A percentile compares a stretch with the other conserved stretches of the same genome.
These are phyloP conservation scores for Megaustenia siamemsis DNA, from an alignment of 2,888 invertebrate species.

Conservation along the genomic window DNA sequence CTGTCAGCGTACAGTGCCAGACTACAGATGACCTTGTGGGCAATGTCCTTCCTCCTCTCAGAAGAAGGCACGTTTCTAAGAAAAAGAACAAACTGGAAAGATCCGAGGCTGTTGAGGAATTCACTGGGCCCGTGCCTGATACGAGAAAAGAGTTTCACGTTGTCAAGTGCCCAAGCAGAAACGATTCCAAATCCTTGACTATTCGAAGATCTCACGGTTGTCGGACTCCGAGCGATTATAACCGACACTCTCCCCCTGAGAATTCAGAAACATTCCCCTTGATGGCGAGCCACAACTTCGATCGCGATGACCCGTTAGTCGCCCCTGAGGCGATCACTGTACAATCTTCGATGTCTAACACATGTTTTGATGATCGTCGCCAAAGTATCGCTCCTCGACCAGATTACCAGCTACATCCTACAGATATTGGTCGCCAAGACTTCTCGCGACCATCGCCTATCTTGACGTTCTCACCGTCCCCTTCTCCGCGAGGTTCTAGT, in stretches of 20 bases:
- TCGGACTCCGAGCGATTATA: neutral
- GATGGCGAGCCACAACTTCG: neutral
- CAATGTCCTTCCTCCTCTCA: conserved; percentile 46
- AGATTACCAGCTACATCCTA: neutral
- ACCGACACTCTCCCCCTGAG: neutral
- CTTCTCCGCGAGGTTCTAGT: neutral
- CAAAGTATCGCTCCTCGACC: neutral
- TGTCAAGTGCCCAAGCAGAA: neutral
- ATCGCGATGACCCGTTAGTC: neutral
- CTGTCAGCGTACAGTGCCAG: conserved; percentile 58
- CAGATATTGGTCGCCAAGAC: neutral
- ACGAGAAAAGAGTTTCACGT: neutral
- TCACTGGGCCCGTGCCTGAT: neutral
- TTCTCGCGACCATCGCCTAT: neutral
- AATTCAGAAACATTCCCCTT: conserved; percentile 10
- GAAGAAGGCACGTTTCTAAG: conserved; percentile 42
- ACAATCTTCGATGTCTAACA: neutral
- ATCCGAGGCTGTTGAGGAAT: conserved; percentile 34
- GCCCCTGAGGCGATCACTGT: neutral
- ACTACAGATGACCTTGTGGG: conserved; percentile 65
- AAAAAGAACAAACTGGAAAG: conserved; percentile 42
- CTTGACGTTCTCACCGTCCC: neutral
- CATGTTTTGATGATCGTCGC: neutral
- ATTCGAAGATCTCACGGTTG: neutral
- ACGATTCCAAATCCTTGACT: neutral